A percentile compares a stretch with the other conserved stretches of the same genome.
Conservation (phyloP, 2,113 vertebrate genomes). For the Butorides virescens region DNA sequence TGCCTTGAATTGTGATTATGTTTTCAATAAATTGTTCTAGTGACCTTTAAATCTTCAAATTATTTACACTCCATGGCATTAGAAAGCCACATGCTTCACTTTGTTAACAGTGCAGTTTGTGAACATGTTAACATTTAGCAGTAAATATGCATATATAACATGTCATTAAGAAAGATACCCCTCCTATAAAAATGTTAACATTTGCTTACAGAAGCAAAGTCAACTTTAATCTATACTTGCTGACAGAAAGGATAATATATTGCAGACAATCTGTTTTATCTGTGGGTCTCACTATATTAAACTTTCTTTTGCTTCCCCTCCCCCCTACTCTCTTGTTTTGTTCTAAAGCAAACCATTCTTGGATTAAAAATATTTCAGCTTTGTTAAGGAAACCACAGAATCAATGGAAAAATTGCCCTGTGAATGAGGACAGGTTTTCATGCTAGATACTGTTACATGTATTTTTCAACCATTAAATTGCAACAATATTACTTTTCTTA, state of each 20-base stretch:
- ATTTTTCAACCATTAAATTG: constrained; percentile 3
- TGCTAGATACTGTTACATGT: not conserved
- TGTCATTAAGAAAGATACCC: constrained; percentile 5
- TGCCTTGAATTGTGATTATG: not conserved
- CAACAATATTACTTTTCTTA: not conserved
- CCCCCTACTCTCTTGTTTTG: not conserved
- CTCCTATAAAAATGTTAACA: not conserved
- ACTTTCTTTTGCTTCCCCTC: not conserved
- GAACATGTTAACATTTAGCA: constrained; percentile 12
- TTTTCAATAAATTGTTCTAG: not conserved
- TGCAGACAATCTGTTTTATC: constrained; percentile 8
- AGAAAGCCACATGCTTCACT: constrained; percentile 10
- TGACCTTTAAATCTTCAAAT: not conserved
- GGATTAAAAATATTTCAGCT: constrained; percentile 37
- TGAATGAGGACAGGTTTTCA: not conserved
- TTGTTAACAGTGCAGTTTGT: not conserved
- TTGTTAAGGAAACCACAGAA: constrained; percentile 16
- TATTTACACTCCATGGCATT: not conserved
- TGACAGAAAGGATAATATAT: constrained; percentile 42
- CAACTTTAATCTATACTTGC: constrained; percentile 29
- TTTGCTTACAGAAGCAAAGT: constrained; percentile 5
- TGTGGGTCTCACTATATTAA: not conserved
- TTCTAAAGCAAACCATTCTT: not conserved
- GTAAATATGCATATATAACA: constrained; percentile 9
- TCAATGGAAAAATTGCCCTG: not conserved